Evolutionary conservation across 2,113 vertebrate species (phyloP).

Genomic region (Okapia johnstoni): DNA sequence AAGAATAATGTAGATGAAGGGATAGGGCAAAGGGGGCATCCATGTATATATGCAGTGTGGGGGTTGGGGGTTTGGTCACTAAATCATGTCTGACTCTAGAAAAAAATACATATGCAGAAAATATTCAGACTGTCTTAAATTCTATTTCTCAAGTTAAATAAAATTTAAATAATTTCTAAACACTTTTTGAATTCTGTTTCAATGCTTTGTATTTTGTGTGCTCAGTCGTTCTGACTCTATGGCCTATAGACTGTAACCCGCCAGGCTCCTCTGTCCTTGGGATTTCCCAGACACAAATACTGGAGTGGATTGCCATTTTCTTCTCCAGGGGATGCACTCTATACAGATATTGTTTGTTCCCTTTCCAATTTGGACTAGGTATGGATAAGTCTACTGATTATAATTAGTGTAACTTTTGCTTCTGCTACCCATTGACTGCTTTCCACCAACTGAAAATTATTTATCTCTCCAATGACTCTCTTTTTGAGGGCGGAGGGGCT

Average conservation of each 20-base stretch:
- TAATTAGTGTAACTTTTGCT: background rate
- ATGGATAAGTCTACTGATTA: background rate
- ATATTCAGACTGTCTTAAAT: background rate
- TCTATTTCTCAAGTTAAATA: background rate
- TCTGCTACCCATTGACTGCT: background rate
- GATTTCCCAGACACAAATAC: background rate
- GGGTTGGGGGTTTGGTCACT: background rate
- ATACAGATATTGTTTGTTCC: background rate
- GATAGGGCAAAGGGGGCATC: background rate
- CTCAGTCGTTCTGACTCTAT: background rate
- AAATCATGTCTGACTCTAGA: background rate
- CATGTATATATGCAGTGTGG: background rate
- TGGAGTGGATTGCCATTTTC: background rate
- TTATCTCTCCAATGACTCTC: background rate
- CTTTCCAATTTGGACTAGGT: background rate
- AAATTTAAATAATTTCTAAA: background rate
- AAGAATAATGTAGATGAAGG: background rate
- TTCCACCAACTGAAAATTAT: background rate
- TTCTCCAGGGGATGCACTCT: background rate
- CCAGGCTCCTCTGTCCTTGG: background rate
- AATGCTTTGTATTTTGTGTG: background rate
- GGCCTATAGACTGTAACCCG: background rate
- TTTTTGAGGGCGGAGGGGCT: too few relatives aligned
- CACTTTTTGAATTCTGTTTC: background rate
- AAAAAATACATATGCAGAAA: background rate